These are phyloP conservation scores for Zaprionus ornatus DNA, from an alignment of 1,140 invertebrate species.

Conservation along the genomic window DNA sequence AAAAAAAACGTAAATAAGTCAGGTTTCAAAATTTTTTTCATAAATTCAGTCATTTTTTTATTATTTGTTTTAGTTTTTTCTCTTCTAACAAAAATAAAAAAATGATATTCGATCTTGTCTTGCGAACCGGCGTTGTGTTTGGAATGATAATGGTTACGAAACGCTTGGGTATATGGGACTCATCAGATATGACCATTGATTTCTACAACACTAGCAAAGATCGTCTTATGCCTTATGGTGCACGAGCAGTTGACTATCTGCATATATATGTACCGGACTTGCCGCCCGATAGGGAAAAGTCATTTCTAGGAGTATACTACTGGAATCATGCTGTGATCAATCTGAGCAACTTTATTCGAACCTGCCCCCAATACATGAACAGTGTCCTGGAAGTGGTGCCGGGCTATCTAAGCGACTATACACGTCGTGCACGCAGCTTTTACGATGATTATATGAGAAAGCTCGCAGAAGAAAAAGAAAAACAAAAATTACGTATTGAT, in stretches of 20 bases:
- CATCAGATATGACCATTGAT: slow-evolving; percentile 37
- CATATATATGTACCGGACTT: slow-evolving; percentile 47
- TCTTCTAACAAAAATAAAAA: slow-evolving; percentile 18
- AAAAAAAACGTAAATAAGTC: neutral
- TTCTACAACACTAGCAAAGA: slow-evolving; percentile 26
- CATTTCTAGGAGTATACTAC: slow-evolving; percentile 50
- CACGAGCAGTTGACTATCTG: slow-evolving; percentile 31
- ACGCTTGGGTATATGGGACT: slow-evolving; percentile 52
- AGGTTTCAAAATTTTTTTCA: slow-evolving; percentile 7
- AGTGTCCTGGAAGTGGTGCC: slow-evolving; percentile 25
- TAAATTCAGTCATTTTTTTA: neutral
- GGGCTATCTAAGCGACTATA: neutral
- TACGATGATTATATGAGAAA: slow-evolving; percentile 18
- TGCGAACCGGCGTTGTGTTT: slow-evolving; percentile 53
- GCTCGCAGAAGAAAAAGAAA: neutral
- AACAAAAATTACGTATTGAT: slow-evolving; percentile 43
- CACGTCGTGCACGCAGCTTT: neutral
- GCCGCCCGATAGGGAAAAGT: slow-evolving; percentile 49
- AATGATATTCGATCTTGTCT: slow-evolving; percentile 46
- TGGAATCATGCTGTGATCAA: slow-evolving; percentile 55
- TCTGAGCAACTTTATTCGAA: slow-evolving; percentile 44
- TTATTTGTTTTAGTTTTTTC: neutral
- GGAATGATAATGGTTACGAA: slow-evolving; percentile 48
- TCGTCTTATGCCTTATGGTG: slow-evolving; percentile 26
- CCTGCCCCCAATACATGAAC: slow-evolving; percentile 30